Percentiles rank a stretch among this genome's conserved stretches.
Conservation (phyloP, 2,888 invertebrate species). For the Heliconius aoede region DNA sequence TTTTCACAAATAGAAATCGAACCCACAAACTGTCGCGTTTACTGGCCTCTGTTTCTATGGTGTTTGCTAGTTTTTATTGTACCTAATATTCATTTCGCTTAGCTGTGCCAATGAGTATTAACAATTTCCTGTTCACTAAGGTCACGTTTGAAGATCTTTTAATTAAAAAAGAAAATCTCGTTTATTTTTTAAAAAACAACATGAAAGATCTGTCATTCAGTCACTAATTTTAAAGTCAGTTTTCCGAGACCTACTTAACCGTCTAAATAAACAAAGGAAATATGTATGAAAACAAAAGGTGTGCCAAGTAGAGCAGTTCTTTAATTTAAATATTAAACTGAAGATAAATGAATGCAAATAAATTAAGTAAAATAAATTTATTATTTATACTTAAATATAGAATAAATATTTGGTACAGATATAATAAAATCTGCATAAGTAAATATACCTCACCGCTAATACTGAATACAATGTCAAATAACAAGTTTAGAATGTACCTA, state of each 20-base stretch:
- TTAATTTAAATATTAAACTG: conserved; percentile 16
- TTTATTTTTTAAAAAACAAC: not conserved
- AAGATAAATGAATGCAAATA: not conserved
- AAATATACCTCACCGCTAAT: too few relatives aligned
- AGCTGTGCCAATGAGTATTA: conserved; percentile 19
- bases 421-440: too few relatives aligned
- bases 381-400: not conserved
- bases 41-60: not conserved
- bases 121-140: conserved; percentile 21
- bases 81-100: not conserved
- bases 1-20: too few relatives aligned
- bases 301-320: conserved; percentile 31
- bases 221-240: conserved; percentile 22
- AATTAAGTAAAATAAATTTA: not conserved
- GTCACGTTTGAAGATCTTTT: conserved; percentile 1
- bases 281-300: conserved; percentile 30
- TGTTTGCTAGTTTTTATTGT: conserved; percentile 5
- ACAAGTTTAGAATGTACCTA: not conserved
- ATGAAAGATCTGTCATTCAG: not conserved
- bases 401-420: too few relatives aligned
- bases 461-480: not conserved
- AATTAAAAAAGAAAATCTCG: not conserved
- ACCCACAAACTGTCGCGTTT: too few relatives aligned
- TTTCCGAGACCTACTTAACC: conserved; percentile 29
- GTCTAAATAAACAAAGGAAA: conserved; percentile 27